These are phyloP conservation scores for Alectura lathami DNA, from an alignment of 2,113 vertebrate genomes.

Conservation along the genomic window DNA sequence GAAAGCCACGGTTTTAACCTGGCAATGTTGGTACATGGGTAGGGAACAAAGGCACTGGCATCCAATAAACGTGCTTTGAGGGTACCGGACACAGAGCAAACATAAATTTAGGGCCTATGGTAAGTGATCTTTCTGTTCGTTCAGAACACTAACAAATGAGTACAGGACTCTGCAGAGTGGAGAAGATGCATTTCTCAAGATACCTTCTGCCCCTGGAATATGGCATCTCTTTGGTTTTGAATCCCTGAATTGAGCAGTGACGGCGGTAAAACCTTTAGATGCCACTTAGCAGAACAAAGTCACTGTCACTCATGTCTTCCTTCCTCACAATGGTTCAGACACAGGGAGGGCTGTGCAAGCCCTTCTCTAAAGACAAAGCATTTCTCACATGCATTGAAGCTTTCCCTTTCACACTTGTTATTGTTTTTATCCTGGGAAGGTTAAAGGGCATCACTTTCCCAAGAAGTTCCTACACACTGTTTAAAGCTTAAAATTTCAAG, in stretches of 20 bases:
- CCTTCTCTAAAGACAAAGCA: conserved; percentile 11
- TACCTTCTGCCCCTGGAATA: neutral
- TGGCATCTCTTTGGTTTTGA: neutral
- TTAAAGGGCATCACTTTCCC: conserved; percentile 71
- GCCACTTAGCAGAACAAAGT: conserved; percentile 22
- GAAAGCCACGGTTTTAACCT: neutral
- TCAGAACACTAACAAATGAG: neutral
- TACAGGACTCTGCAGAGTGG: neutral
- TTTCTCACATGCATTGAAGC: conserved; percentile 52
- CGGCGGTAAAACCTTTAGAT: neutral
- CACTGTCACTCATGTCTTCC: neutral
- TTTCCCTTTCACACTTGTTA: conserved; percentile 27
- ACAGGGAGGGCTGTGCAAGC: neutral
- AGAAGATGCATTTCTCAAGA: neutral
- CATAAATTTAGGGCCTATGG: neutral
- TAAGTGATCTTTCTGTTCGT: neutral
- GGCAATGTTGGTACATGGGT: neutral
- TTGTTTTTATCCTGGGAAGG: conserved; percentile 3
- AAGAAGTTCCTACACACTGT: conserved; percentile 9
- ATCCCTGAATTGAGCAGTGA: conserved; percentile 14
- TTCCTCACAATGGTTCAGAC: neutral
- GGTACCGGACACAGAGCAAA: neutral
- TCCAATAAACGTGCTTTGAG: neutral
- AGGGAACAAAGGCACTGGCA: neutral
- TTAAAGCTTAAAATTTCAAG: neutral